Evolutionary conservation across 2,797 vertebrate genomes (phyloP), one percentile per base, ranked within the genome.

Genomic region (Lepus townsendii): DNA sequence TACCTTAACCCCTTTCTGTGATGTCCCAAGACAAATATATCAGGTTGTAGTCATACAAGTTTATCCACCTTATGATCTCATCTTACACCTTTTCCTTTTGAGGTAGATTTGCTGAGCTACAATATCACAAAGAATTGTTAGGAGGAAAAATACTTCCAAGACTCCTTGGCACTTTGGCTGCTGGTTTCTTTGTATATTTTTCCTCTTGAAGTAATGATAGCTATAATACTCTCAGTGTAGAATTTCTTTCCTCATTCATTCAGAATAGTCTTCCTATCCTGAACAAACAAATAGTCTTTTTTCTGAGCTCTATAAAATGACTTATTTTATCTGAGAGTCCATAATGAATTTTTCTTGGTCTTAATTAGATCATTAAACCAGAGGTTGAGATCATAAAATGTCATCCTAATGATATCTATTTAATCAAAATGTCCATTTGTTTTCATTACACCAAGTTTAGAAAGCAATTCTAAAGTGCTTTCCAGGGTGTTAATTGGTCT

Each of bases 321-420:
- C 95, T 96, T 94, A 97, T 98, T 97, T 98, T 83, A 92, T 98
- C 94, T 94, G 13, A 14, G 79, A 95, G 90, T 96, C 94, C 90
- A 96, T 97, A 98, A 98, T 96, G 96, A 96, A 97, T 97, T 98
- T 97, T 97, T 91, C 97, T 96, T 97, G 85, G 66, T 95, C 78
- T 96, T 98, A 98, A 98, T 98, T 97, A 98, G 96, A 96, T 97
- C 98, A 98, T 98, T 98, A 98, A 98, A 94, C 95, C 83, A 95
- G 83, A 80, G 95, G 84, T 96, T 98, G 91, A 97, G 96, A 98
- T 98, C 96, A 98, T 97, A 98, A 97, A 96, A 97, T 97, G 77
- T 80, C 97, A 97, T 93, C 93, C 82, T 98, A 98, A 98, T 97
- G 94, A 96, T 97, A 98, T 87, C 78, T 94, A 95, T 97, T 98